Conservation (phyloP, 2,113 vertebrate species). For the Forbesichthys agassizii region DNA sequence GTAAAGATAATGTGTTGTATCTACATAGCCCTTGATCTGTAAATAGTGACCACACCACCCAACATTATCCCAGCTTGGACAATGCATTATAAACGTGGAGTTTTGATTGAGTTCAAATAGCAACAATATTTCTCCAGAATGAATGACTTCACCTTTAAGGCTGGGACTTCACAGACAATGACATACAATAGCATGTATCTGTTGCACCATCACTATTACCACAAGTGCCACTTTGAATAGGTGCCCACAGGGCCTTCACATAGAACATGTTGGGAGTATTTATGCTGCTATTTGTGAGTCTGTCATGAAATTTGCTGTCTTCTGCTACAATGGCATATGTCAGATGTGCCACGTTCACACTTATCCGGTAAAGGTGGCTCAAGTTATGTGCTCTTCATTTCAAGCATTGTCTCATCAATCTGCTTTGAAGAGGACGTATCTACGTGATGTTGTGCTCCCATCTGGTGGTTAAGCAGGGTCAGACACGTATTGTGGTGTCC, state of each 20-base stretch:
- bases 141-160: slow-evolving; percentile 16
- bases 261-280: slow-evolving; percentile 59
- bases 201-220: slow-evolving; percentile 39
- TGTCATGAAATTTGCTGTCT: slow-evolving; percentile 54
- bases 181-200: slow-evolving; percentile 44
- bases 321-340: slow-evolving; percentile 51
- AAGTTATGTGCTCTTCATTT: slow-evolving; percentile 57
- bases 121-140: too few species aligned
- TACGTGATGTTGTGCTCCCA: slow-evolving; percentile 64
- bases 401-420: slow-evolving; percentile 49
- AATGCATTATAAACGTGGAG: too few species aligned
- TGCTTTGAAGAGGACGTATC: slow-evolving; percentile 28
- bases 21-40: too few species aligned
- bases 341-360: slow-evolving; percentile 48
- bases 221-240: background rate
- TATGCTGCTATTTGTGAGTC: slow-evolving; percentile 55
- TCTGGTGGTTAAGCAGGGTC: slow-evolving; percentile 62
- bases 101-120: too few species aligned
- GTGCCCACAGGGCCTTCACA: slow-evolving; percentile 57
- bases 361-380: slow-evolving; percentile 62
- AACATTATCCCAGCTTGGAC: too few species aligned
- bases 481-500: slow-evolving; percentile 16
- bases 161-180: slow-evolving; percentile 38
- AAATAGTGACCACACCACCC: too few species aligned
- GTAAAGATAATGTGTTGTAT: too few species aligned